Evolutionary conservation across 2,797 vertebrate genomes (phyloP), one percentile per base, ranked within the genome.

Genomic region (Periparus ater): DNA sequence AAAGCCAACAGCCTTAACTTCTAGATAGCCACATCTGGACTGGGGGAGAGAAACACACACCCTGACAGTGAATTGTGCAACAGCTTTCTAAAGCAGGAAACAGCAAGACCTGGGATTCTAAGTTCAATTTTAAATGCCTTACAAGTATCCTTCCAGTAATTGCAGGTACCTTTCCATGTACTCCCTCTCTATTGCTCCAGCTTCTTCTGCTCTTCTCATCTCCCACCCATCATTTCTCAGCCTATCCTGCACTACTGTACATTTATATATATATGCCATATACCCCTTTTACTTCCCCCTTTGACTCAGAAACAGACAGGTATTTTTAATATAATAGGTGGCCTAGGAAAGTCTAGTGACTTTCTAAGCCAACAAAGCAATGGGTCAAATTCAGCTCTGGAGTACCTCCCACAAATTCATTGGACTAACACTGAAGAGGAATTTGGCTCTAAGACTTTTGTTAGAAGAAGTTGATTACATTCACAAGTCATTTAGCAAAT

Each of bases 291-390:
- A 67, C 11, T 71, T 32, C 14, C 5, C 6, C 2, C 18, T 81
- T 40, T 17, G n/a, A 81, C 19, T 40, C 32, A 58, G 29, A 93
- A 32, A 63, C 2, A 71, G 11, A 58, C 5, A 42, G 9, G n/a
- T n/a, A 45, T 38, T 95, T 84, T 88, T 63, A 40, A 48, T 48
- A 30, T 4, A 48, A 48, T 2, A 27, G 57, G 62, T 62, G 26
- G 21, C 29, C 21, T 42, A 48, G 42, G 42, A 77, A 78, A 48
- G 26, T 19, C 34, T 16, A 1, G 19, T 23, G 55, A 62, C 38
- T 72, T 50, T 51, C 38, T 71, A 86, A 93, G 63, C 51, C 84
- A 91, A 88, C 68, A 85, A 91, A 93, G 60, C 79, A 91, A 85
- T 34, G 55, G 58, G 73, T 72, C 82, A 90, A 60, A 66, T 45